Conservation (phyloP, 2,797 vertebrate genomes). For the Sebastes oblongus region DNA sequence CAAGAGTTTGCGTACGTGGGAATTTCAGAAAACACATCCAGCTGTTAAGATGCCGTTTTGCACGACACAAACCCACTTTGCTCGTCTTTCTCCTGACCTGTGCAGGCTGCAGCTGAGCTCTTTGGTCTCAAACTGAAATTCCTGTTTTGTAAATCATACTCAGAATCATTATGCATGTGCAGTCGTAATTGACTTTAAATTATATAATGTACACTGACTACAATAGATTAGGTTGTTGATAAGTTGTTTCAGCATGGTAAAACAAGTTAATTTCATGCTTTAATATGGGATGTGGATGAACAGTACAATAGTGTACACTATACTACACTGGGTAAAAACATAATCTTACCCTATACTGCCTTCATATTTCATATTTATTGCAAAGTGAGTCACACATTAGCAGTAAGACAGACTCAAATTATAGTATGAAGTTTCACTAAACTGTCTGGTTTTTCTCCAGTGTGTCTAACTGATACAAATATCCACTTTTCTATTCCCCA, state of each 20-base stretch:
- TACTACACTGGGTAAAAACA: too few relatives aligned
- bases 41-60: background rate
- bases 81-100: background rate
- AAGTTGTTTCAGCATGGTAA: background rate
- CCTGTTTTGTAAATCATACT: background rate
- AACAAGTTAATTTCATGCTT: background rate
- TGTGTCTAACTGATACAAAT: background rate
- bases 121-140: background rate
- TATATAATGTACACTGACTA: background rate
- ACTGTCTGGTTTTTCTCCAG: background rate
- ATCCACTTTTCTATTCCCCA: background rate
- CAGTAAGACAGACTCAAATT: background rate
- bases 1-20: background rate
- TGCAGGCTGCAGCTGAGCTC: too few relatives aligned
- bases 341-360: background rate
- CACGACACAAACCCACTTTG: background rate
- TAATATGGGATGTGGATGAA: background rate
- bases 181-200: background rate
- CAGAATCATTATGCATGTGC: background rate
- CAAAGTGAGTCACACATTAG: background rate
- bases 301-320: background rate
- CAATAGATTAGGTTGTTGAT: background rate
- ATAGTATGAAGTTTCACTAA: background rate
- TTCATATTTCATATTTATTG: background rate
- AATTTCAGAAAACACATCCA: background rate